Base-by-base conservation (phyloP, 2,888 invertebrate genomes). In the Eustalomyia histrio region DNA sequence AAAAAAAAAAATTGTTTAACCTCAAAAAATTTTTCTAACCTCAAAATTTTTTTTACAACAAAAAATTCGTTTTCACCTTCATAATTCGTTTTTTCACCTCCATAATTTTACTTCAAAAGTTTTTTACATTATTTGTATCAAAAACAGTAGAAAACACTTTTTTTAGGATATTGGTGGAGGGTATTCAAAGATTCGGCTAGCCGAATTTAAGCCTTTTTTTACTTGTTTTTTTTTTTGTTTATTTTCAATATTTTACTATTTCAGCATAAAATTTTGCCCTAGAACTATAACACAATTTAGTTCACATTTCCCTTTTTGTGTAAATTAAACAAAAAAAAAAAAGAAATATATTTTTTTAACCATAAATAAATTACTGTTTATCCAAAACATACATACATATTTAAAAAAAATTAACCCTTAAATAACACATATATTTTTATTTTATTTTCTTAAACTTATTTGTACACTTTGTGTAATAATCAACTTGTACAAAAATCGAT, bases 231-330 rank as follows among this genome's bases (percentile, higher is more conserved):
- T n/a, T n/a, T n/a, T n/a, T n/a, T n/a, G n/a, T n/a, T 39, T 39
- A 12, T 39, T 39, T 39, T 39, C 12, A 1, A 52, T 17, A 64
- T 52, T 63, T 63, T 33, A 60, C 58, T 17, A 50, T 18, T 58
- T 47, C 18, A 52, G 52, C 47, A 71, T 52, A 60, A 58, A 39
- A 5, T 55, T 71, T 33, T 60, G 63, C 24, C 63, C 72, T 72
- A 72, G 63, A 72, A 63, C 43, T 17, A 24, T 55, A 16, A 57
- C 33, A n/a, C 1, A 55, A 72, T 61, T 35, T 72, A 39, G 72
- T 55, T 64, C 43, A 72, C 43, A 61, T 57, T 72, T 61, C 63
- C 72, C 24, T 63, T 72, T 55, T 16, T 33, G 10, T 43, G 39
- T 53, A 29, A 57, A 33, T 2, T 47, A 53, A 64, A 57, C 57